Evolutionary conservation across 2,888 invertebrate genomes (phyloP).

Genomic region (Mesorhabditis spiculigera): DNA sequence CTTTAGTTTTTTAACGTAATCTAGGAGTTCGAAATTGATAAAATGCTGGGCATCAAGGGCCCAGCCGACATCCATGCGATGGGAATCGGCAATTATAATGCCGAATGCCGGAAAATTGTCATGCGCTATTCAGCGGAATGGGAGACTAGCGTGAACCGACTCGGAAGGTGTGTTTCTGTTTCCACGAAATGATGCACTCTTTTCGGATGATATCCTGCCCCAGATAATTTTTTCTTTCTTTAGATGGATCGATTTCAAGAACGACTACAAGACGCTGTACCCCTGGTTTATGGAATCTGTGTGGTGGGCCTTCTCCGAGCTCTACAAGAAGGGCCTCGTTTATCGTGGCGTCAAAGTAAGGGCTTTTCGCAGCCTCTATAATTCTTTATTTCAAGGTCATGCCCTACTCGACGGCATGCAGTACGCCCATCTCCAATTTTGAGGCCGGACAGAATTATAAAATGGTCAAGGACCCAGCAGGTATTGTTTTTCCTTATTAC

Average conservation of each 20-base stretch:
- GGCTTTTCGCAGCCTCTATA: slow-evolving; percentile 1
- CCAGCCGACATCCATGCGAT: slow-evolving; percentile 93
- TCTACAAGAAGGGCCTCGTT: slow-evolving; percentile 88
- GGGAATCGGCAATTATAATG: slow-evolving; percentile 92
- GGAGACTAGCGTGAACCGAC: slow-evolving; percentile 66
- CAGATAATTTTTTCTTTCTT: background rate
- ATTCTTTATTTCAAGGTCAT: slow-evolving; percentile 67
- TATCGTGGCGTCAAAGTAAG: slow-evolving; percentile 89
- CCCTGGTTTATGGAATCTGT: slow-evolving; percentile 98
- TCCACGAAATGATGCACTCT: background rate
- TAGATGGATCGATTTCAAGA: slow-evolving; percentile 92
- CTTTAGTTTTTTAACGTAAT: slow-evolving; percentile 18
- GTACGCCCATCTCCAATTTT: slow-evolving; percentile 94
- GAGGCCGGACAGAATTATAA: slow-evolving; percentile 98
- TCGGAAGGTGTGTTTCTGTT: slow-evolving; percentile 10
- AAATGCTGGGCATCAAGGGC: slow-evolving; percentile 79
- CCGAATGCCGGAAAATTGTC: slow-evolving; percentile 91
- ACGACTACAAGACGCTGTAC: slow-evolving; percentile 97
- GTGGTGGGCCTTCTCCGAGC: slow-evolving; percentile 97
- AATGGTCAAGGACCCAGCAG: slow-evolving; percentile 89
- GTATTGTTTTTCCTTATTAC: slow-evolving; percentile 55
- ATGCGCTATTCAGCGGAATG: slow-evolving; percentile 89
- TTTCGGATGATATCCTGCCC: background rate
- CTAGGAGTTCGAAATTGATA: slow-evolving; percentile 71
- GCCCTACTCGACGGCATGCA: slow-evolving; percentile 96